phyloP scores from a whole-genome alignment of 2,797 vertebrate species.

The Lepus townsendii region DNA sequence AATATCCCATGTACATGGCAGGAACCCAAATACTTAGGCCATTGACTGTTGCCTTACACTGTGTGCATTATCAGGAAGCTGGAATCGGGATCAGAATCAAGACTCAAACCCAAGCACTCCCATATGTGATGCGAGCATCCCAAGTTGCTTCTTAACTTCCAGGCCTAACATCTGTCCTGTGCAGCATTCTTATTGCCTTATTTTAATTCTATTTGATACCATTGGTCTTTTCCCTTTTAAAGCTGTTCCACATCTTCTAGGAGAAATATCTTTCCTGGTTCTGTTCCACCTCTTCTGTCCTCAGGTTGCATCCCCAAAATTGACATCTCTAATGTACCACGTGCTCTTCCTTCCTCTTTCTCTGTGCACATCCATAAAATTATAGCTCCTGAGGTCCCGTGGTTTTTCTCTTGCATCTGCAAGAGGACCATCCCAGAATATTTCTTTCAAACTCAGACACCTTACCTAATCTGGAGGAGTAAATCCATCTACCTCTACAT shows the following conservation, averaged over 20 bases:
- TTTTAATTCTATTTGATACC: not conserved
- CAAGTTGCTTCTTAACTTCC: too few relatives aligned
- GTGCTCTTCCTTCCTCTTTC: not conserved
- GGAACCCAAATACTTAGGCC: too few relatives aligned
- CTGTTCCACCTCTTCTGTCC: too few relatives aligned
- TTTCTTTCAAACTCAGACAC: conserved; percentile 14
- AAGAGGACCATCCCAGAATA: not conserved
- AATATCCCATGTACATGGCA: too few relatives aligned
- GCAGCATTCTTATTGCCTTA: not conserved
- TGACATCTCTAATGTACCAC: not conserved
- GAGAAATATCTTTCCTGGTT: not conserved
- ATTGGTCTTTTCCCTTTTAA: not conserved
- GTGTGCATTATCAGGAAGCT: too few relatives aligned
- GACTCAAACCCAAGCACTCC: too few relatives aligned
- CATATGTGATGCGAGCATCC: too few relatives aligned
- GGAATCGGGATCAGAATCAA: too few relatives aligned
- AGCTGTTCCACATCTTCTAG: not conserved
- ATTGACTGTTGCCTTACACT: too few relatives aligned
- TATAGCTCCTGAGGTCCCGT: not conserved
- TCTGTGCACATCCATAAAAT: not conserved
- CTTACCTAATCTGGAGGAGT: not conserved
- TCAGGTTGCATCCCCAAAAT: not conserved
- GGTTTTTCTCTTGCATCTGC: not conserved
- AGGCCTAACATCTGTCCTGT: too few relatives aligned
- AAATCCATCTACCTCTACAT: not conserved